Evolutionary conservation across 2,888 invertebrate genomes (phyloP), one percentile per base, ranked within the genome.

Genomic region (Perizoma affinitatum): DNA sequence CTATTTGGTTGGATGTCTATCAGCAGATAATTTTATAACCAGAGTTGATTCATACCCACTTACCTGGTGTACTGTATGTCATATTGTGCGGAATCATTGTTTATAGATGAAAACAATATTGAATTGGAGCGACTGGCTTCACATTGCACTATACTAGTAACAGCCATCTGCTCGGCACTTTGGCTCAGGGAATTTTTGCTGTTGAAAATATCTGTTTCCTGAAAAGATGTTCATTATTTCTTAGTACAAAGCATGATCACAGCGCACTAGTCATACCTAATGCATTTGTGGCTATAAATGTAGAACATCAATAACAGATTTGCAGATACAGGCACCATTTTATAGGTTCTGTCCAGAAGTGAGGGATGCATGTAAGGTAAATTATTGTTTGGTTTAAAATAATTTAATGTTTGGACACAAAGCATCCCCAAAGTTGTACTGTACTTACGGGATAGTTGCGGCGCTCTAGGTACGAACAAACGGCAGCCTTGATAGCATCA

Each of bases 111-210:
- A 81, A 95, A 96, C 46, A 95, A 92, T 71, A 96, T 95, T 8
- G 96, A 96, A 85, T 97, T 96, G 8, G 95, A 93, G 52, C 95
- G 93, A 74, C 96, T 95, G 9, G 95, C 90, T 82, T 96, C 96
- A 73, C 94, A 95, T 71, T 96, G 95, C 36, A 96, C 93, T 76
- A 95, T 94, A 68, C 95, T 94, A 57, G 94, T 93, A 5, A 96
- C 92, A 34, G 95, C 94, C 93, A 96, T 95, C 82, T 95, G 95
- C 82, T 94, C 95, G 73, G 93, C 94, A 77, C 90, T 94, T 80
- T 94, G 94, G 76, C 93, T 93, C 65, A 93, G 75, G 48, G 88
- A 85, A 69, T 91, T 93, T 65, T 93, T 90, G 75, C 93, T 94
- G 55, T 93, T 93, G 75, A 94, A 94, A 65, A 94, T 83, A 74